Evolutionary conservation across 2,888 invertebrate genomes (phyloP), one percentile per base, ranked within the genome.

Genomic region (Rhimphoctona megacephalus): DNA sequence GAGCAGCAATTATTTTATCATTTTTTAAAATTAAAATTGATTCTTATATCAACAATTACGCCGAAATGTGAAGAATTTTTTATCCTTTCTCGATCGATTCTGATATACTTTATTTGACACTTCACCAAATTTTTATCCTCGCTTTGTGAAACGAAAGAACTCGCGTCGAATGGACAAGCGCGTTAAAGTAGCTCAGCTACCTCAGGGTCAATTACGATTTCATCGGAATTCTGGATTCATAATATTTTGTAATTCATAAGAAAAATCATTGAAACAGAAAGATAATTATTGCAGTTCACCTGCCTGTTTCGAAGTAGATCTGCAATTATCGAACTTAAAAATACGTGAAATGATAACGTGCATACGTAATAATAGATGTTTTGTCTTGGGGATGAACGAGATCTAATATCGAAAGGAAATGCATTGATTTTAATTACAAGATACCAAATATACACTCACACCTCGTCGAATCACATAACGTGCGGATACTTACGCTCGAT

Each of bases 341-440:
- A 57, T 25, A 4, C 8, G 57, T 57, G 1, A 57, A 57, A 57
- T 25, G 4, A 25, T 14, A 25, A 49, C 14, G 14, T 0, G 46
- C 19, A 11, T 49, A 70, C 17, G 49, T 70, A 39, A 49, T 46
- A 70, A 49, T 49, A 30, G 11, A 43, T 6, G n/a, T 69, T 69
- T 43, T 46, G 70, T 70, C 70, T 70, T 17, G 49, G 14, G 43
- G 69, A 43, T 30, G 6, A 49, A 33, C 49, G 30, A 2, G 46
- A 70, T 70, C 46, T 30, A 30, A 61, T 25, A 78, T 78, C 39
- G 36, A 17, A 25, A 69, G 69, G 25, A 72, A 77, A 81, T 66
- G 76, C 78, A 73, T 81, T 73, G 73, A 72, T 69, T 49, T 66
- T 77, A 78, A 85, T 85, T 80, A 61, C 49, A 19, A 54, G 57